Percentiles rank a stretch among this genome's conserved stretches.
These are phyloP conservation scores for Neodiprion lecontei DNA, from an alignment of 1,140 invertebrate genomes.

Conservation along the genomic window DNA sequence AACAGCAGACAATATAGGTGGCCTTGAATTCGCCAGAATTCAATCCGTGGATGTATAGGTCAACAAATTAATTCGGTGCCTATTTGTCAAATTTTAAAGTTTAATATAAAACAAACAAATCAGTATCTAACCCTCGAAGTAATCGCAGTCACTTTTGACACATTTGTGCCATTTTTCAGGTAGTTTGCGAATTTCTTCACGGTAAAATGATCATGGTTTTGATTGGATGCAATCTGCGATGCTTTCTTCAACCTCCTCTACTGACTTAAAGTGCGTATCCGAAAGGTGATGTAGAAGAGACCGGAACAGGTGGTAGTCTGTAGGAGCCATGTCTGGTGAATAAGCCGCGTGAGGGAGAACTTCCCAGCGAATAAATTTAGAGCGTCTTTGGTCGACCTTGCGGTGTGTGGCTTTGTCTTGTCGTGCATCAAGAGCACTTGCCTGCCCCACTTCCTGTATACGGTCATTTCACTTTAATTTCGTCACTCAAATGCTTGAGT, in stretches of 20 bases:
- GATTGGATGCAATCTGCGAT: constrained; percentile 28
- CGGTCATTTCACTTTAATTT: neutral
- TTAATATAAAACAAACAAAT: neutral
- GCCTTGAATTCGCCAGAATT: no score
- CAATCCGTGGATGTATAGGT: neutral
- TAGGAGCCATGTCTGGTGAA: constrained; percentile 21
- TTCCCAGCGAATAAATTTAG: neutral
- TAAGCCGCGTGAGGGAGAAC: neutral
- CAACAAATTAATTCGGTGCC: neutral
- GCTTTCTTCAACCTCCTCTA: constrained; percentile 19
- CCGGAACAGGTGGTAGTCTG: constrained; percentile 20
- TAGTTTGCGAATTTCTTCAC: constrained; percentile 29
- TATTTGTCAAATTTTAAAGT: neutral
- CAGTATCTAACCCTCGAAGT: constrained; percentile 24
- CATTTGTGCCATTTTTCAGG: constrained; percentile 30
- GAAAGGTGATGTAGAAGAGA: constrained; percentile 12
- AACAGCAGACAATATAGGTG: no score
- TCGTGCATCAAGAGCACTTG: constrained; percentile 17
- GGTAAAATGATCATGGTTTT: constrained; percentile 26
- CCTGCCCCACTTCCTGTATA: constrained; percentile 1
- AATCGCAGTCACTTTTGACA: constrained; percentile 23
- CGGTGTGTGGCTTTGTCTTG: constrained; percentile 3
- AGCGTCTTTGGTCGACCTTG: constrained; percentile 12
- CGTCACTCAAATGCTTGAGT: constrained; percentile 29
- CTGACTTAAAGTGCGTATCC: constrained; percentile 4